A percentile compares a stretch with the other conserved stretches of the same genome.
Evolutionary conservation across 1,140 invertebrate genomes (phyloP).

Genomic region (Drosophila nigrodunni): DNA sequence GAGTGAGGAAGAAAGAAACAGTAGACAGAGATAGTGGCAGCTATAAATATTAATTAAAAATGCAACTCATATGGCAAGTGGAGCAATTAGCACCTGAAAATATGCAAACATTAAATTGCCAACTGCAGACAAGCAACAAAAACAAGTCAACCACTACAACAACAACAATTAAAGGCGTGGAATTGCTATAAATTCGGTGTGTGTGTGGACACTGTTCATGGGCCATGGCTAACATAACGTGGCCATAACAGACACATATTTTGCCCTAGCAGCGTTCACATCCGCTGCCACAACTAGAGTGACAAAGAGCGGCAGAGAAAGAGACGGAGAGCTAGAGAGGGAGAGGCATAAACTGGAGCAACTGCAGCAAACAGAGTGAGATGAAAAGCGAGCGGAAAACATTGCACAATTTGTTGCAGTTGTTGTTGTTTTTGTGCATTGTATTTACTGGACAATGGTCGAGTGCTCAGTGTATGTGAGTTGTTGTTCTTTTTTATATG

Average conservation of each 20-base stretch:
- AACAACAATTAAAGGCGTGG: slow-evolving; percentile 53
- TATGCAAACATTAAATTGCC: slow-evolving; percentile 84
- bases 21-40: slow-evolving; percentile 27
- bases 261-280: slow-evolving; percentile 73
- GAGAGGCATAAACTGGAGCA: not conserved
- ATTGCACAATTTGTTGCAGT: slow-evolving; percentile 71
- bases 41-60: slow-evolving; percentile 84
- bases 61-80: slow-evolving; percentile 84
- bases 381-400: slow-evolving; percentile 69
- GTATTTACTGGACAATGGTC: slow-evolving; percentile 57
- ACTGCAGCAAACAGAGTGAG: slow-evolving; percentile 29
- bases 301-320: not conserved
- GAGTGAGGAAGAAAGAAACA: slow-evolving; percentile 1
- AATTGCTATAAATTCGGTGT: slow-evolving; percentile 66
- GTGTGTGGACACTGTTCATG: slow-evolving; percentile 39
- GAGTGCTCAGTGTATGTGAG: not conserved
- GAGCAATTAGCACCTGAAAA: slow-evolving; percentile 85
- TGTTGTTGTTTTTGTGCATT: slow-evolving; percentile 57
- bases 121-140: slow-evolving; percentile 50
- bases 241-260: slow-evolving; percentile 84
- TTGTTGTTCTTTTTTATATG: slow-evolving; percentile 4
- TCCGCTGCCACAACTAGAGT: slow-evolving; percentile 54
- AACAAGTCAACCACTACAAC: slow-evolving; percentile 36
- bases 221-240: slow-evolving; percentile 66
- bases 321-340: not conserved